These are phyloP conservation scores for Apis laboriosa DNA, from an alignment of 1,140 invertebrate species.

Conservation along the genomic window DNA sequence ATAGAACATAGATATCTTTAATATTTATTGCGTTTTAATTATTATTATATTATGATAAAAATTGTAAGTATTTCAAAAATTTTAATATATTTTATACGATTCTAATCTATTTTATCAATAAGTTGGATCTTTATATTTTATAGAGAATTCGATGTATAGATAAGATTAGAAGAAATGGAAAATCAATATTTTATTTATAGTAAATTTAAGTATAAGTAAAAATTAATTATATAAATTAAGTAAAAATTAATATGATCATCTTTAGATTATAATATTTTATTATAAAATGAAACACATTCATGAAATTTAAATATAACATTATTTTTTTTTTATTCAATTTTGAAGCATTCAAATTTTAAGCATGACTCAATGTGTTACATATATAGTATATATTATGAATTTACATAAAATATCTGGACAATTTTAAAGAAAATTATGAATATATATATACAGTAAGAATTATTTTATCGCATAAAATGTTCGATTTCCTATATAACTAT, in stretches of 20 bases:
- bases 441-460: not conserved
- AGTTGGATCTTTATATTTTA: not conserved
- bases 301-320: not conserved
- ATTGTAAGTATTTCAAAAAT: not conserved
- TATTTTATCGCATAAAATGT: constrained; percentile 10
- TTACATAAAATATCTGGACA: not conserved
- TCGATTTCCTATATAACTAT: constrained; percentile 43
- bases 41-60: too few species aligned
- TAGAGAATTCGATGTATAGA: too few species aligned
- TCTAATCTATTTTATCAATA: not conserved
- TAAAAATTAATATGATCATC: not conserved
- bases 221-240: too few species aligned
- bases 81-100: not conserved
- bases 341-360: too few species aligned
- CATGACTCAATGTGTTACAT: too few species aligned
- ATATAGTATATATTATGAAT: not conserved
- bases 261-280: not conserved
- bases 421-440: not conserved
- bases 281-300: not conserved
- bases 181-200: too few species aligned
- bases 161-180: too few species aligned
- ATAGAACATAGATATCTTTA: too few species aligned
- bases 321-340: not conserved
- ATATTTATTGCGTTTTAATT: too few species aligned
- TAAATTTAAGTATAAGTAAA: too few species aligned